These are phyloP conservation scores for Panagrolaimus sp. DNA, from an alignment of 1,140 invertebrate species.

Conservation along the genomic window DNA sequence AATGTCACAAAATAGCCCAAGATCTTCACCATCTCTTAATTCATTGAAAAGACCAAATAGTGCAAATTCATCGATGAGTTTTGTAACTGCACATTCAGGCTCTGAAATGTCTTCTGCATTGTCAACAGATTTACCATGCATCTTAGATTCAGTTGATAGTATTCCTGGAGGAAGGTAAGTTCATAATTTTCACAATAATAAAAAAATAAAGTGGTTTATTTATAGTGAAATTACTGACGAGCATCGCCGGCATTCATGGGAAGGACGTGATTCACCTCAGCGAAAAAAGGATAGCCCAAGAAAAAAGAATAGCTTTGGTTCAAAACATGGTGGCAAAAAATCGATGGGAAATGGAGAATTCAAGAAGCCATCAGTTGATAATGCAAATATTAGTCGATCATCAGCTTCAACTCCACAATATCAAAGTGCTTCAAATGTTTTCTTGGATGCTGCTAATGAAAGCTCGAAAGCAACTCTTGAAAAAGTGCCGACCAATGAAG, in stretches of 20 bases:
- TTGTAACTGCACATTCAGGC: not conserved
- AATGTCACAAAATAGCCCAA: not conserved
- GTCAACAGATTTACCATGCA: slow-evolving; percentile 2
- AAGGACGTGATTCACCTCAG: not conserved
- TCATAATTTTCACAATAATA: not conserved
- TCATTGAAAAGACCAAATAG: not conserved
- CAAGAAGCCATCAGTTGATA: not conserved
- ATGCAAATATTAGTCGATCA: not conserved
- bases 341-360: not conserved
- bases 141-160: not conserved
- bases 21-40: not conserved
- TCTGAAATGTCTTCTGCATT: slow-evolving; percentile 4
- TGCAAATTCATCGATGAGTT: slow-evolving; percentile 14
- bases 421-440: slow-evolving; percentile 14
- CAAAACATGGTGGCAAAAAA: not conserved
- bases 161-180: not conserved
- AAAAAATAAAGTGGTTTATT: not conserved
- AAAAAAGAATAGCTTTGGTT: not conserved
- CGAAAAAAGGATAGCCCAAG: not conserved
- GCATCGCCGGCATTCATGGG: slow-evolving; percentile 9
- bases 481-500: not conserved
- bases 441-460: not conserved
- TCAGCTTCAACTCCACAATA: slow-evolving; percentile 8
- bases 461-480: not conserved
- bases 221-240: slow-evolving; percentile 1